Evolutionary conservation across 1,140 invertebrate species (phyloP), one percentile per base, ranked within the genome.

Genomic region (Eriosoma lanigerum): DNA sequence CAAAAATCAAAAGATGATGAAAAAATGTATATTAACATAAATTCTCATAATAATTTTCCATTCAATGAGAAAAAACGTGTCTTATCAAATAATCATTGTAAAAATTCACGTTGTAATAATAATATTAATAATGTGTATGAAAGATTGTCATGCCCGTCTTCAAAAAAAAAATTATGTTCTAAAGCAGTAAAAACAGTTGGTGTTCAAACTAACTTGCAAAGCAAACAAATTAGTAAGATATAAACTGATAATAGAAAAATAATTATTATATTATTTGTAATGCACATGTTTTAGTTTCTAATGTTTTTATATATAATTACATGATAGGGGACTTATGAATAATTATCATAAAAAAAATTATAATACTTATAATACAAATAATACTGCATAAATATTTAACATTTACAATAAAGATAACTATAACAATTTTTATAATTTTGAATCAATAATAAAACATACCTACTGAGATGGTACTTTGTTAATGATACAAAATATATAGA

Each of bases 41-140:
- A 78, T 17, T 32, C 19, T 12, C 6, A 26, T 48, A 46, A 12
- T 15, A 62, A 10, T 29, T n/a, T 1, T 46, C 17, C 29, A 62
- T 26, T 46, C 19, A 44, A 62, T 26, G 32, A 75, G 24, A 56
- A 75, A 62, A 46, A 26, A 26, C 1, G 15, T 46, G 60, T 46
- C 44, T 1, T 56, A 17, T 19, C 56, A 29, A 46, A 48, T 19
- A 60, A 60, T 29, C 4, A 48, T 29, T 48, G 38, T 19, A 78
- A 44, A 46, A 46, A 46, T 48, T 2, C 9, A n/a, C 29, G 29
- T 19, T 76, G 52, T 62, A 29, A n/a, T 46, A 24, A 46, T 24
- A 56, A 58, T 24, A 78, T 29, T n/a, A 44, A 78, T 10, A 21
- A 78, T 29, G 56, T 78, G n/a, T 78, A 62, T 62, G 75, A 62